These are phyloP conservation scores for Eledona agricola DNA, from an alignment of 2,888 invertebrate genomes.

Conservation along the genomic window DNA sequence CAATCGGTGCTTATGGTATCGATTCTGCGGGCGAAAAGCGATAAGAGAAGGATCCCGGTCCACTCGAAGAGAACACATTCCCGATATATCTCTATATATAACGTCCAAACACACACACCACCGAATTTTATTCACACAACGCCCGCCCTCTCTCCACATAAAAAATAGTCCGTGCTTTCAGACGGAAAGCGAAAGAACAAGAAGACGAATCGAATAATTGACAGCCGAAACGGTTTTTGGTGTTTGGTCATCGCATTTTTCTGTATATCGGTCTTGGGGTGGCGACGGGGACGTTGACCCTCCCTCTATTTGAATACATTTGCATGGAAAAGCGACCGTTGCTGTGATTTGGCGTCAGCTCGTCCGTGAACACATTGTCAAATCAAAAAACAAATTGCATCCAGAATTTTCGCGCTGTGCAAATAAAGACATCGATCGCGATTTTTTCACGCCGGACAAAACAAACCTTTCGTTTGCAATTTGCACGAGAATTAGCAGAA, in stretches of 20 bases:
- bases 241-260: slow-evolving; percentile 3
- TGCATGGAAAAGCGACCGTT: slow-evolving; percentile 32
- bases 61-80: slow-evolving; percentile 40
- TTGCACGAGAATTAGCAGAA: too few species aligned
- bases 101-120: slow-evolving; percentile 25
- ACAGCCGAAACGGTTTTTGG: slow-evolving; percentile 2
- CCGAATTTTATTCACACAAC: slow-evolving; percentile 21
- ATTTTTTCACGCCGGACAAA: too few species aligned
- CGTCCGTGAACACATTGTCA: slow-evolving; percentile 35
- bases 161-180: slow-evolving; percentile 5
- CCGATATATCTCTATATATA: slow-evolving; percentile 39
- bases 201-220: slow-evolving; percentile 14
- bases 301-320: slow-evolving; percentile 36
- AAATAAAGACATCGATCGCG: slow-evolving; percentile 12
- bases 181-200: slow-evolving; percentile 11
- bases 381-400: slow-evolving; percentile 32
- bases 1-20: slow-evolving; percentile 57
- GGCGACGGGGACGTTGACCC: slow-evolving; percentile 32
- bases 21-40: slow-evolving; percentile 48
- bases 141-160: slow-evolving; percentile 7
- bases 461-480: too few species aligned
- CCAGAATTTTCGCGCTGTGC: slow-evolving; percentile 21
- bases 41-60: slow-evolving; percentile 44
- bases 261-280: slow-evolving; percentile 20
- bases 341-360: slow-evolving; percentile 35